Percentiles rank a stretch among this genome's conserved stretches.
Evolutionary conservation across 2,888 invertebrate species (phyloP).

Genomic region (Calephelis perditalis): DNA sequence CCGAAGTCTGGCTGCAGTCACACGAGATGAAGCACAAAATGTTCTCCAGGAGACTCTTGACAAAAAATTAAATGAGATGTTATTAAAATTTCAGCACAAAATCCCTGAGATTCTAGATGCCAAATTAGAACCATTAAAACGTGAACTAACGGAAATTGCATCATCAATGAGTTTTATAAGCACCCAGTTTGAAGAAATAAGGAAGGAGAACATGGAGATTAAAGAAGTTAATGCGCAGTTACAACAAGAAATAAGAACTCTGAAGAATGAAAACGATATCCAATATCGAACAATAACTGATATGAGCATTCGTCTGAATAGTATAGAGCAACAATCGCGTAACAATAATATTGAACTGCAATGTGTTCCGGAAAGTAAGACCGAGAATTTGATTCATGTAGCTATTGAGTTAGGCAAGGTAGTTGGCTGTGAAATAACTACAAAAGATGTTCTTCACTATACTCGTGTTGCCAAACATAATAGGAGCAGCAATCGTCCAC

Average conservation of each 20-base stretch:
- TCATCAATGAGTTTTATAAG: background rate
- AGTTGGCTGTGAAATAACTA: background rate
- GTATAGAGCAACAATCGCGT: no score
- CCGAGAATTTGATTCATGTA: no score
- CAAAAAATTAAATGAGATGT: background rate
- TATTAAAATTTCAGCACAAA: background rate
- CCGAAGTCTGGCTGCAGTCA: background rate
- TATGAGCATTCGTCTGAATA: no score
- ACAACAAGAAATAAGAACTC: background rate
- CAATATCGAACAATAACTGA: no score
- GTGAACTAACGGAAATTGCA: background rate
- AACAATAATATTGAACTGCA: no score
- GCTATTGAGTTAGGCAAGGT: background rate
- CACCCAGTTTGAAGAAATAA: background rate
- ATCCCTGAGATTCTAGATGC: background rate
- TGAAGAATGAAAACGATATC: background rate
- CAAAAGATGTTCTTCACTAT: background rate
- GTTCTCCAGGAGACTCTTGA: background rate
- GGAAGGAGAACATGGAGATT: background rate
- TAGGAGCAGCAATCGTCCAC: constrained; percentile 3
- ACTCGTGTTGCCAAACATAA: constrained; percentile 12
- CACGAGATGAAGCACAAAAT: background rate
- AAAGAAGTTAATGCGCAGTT: background rate
- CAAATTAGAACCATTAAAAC: background rate
- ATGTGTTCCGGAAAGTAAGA: no score